A percentile compares a stretch with the other conserved stretches of the same genome.
These are phyloP conservation scores for Thaumatotibia leucotreta DNA, from an alignment of 1,140 invertebrate species.

Conservation along the genomic window DNA sequence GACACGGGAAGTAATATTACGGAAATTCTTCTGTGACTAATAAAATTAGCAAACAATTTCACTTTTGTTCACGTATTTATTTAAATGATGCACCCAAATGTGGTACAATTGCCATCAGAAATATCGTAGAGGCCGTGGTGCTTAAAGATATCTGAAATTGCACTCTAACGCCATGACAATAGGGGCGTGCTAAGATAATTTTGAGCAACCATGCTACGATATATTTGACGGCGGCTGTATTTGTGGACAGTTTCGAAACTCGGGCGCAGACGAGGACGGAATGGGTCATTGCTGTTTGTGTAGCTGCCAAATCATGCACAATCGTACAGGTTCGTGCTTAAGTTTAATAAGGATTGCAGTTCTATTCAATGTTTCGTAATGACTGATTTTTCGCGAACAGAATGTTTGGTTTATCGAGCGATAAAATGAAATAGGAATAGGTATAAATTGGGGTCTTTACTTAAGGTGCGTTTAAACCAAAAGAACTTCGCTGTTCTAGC, in stretches of 20 bases:
- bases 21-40: background rate
- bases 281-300: slow-evolving; percentile 28
- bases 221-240: too few relatives aligned
- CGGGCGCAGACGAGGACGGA: slow-evolving; percentile 36
- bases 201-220: too few relatives aligned
- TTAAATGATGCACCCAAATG: slow-evolving; percentile 31
- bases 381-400: background rate
- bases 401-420: too few relatives aligned
- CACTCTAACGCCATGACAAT: too few relatives aligned
- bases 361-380: slow-evolving; percentile 18
- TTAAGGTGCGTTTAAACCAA: too few relatives aligned
- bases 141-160: too few relatives aligned
- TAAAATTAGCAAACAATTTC: slow-evolving; percentile 20
- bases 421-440: too few relatives aligned
- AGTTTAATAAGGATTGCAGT: background rate
- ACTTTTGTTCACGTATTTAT: slow-evolving; percentile 43
- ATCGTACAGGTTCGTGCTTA: slow-evolving; percentile 1
- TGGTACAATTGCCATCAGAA: slow-evolving; percentile 17
- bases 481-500: too few relatives aligned
- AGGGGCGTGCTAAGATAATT: too few relatives aligned
- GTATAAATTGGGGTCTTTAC: too few relatives aligned
- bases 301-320: slow-evolving; percentile 25
- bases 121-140: too few relatives aligned
- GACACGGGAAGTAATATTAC: background rate
- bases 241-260: slow-evolving; percentile 46